Percentiles rank a stretch among this genome's conserved stretches.
These are phyloP conservation scores for Zalophus californianus DNA, from an alignment of 2,797 vertebrate species.

Conservation along the genomic window DNA sequence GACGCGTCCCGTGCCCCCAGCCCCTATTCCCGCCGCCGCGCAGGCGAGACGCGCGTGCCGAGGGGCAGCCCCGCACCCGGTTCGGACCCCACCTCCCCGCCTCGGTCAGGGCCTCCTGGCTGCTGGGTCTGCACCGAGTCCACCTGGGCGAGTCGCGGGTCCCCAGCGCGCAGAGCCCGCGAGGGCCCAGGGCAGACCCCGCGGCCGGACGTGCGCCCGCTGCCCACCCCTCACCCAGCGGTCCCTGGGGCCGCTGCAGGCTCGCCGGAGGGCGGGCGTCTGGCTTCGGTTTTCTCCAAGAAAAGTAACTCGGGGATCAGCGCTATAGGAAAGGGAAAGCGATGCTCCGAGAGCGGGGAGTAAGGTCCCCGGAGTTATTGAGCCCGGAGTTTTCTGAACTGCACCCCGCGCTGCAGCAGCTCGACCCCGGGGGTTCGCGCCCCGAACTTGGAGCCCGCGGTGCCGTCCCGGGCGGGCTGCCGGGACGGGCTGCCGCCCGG, in stretches of 20 bases:
- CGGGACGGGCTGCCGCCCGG: not conserved
- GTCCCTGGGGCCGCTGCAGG: not conserved
- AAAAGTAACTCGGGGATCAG: conserved; percentile 66
- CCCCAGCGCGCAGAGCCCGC: not conserved
- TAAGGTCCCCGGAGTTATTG: conserved; percentile 8
- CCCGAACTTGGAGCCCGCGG: not conserved
- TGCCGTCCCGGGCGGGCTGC: not conserved
- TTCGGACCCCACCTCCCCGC: not conserved
- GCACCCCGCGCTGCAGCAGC: not conserved
- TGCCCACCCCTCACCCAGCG: not conserved
- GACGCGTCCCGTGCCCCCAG: not conserved
- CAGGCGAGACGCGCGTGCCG: not conserved
- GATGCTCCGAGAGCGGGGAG: not conserved
- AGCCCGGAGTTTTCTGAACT: conserved; percentile 3
- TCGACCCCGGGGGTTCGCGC: not conserved
- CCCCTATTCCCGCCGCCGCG: not conserved
- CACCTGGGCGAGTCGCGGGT: too few species aligned
- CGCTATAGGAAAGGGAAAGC: not conserved
- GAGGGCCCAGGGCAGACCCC: too few species aligned
- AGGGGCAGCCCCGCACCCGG: not conserved
- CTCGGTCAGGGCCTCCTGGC: rapidly evolving
- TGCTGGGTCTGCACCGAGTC: rapidly evolving
- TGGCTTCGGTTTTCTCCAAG: not conserved
- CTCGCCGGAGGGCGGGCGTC: not conserved
- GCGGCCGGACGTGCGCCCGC: too few species aligned